A percentile compares a stretch with the other conserved stretches of the same genome.
These are phyloP conservation scores for Urocynchramus pylzowi DNA, from an alignment of 2,113 vertebrate genomes.

Conservation along the genomic window DNA sequence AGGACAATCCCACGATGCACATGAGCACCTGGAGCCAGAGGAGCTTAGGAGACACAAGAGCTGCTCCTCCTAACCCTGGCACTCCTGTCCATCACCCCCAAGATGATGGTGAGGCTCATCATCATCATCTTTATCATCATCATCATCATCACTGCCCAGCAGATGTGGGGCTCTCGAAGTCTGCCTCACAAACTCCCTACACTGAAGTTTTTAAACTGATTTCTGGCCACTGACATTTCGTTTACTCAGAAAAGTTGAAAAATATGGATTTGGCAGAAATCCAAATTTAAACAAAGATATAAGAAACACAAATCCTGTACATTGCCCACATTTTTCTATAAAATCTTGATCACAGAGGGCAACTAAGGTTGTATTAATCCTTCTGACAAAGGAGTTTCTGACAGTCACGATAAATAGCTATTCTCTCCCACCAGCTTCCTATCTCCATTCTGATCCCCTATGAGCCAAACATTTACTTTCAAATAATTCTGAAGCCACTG, in stretches of 20 bases:
- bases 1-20: neutral
- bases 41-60: neutral
- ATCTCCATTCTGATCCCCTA: neutral
- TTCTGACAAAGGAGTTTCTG: neutral
- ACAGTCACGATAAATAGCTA: neutral
- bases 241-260: neutral
- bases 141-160: neutral
- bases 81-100: neutral
- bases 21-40: neutral
- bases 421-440: neutral
- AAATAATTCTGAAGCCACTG: neutral
- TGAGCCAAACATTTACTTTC: slow-evolving; percentile 29
- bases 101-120: neutral
- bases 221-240: neutral
- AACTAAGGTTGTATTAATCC: neutral
- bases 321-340: neutral
- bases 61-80: neutral
- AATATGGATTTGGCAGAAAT: neutral
- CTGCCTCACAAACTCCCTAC: neutral
- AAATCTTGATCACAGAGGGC: neutral
- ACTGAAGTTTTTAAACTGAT: neutral
- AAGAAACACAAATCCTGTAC: neutral
- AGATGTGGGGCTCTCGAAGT: neutral
- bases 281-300: neutral
- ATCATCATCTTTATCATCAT: neutral